phyloP scores from a whole-genome alignment of 1,140 invertebrate species.

The Hyles euphorbiae region DNA sequence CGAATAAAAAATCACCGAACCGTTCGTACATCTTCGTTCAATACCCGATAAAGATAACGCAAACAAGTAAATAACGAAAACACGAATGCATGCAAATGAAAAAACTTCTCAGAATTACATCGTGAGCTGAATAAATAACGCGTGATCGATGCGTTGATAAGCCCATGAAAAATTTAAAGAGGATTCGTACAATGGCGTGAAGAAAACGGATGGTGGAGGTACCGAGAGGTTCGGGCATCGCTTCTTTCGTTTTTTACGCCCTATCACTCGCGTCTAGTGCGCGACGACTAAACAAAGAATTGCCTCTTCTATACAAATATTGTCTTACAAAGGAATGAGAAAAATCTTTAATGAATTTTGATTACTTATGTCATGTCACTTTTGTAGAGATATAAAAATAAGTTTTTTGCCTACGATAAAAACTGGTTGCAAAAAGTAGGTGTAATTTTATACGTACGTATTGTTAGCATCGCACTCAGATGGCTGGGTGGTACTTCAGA shows the following conservation, averaged over 20 bases:
- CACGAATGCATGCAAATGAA: constrained; percentile 65
- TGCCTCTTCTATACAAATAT: constrained; percentile 37
- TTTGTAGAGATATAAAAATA: too few relatives aligned
- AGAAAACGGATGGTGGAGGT: constrained; percentile 35
- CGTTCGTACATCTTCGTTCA: constrained; percentile 44
- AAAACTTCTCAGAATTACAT: constrained; percentile 58
- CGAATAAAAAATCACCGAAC: neutral
- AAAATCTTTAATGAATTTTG: constrained; percentile 11
- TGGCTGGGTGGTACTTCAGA: constrained; percentile 35
- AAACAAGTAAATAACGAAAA: constrained; percentile 59
- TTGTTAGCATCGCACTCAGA: constrained; percentile 17
- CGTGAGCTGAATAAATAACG: constrained; percentile 66
- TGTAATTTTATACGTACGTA: too few relatives aligned
- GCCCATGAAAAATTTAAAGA: constrained; percentile 59
- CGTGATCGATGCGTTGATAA: constrained; percentile 65
- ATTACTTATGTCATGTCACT: neutral
- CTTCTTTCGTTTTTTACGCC: constrained; percentile 41
- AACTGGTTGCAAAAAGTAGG: too few relatives aligned
- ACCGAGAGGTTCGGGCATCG: constrained; percentile 37
- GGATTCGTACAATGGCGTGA: constrained; percentile 37
- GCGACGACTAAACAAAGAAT: constrained; percentile 40
- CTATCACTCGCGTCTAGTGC: constrained; percentile 33
- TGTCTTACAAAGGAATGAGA: constrained; percentile 17
- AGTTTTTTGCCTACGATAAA: too few relatives aligned
- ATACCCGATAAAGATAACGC: constrained; percentile 51